Percentiles rank a stretch among this genome's conserved stretches.
These are phyloP conservation scores for Pseudomyrmex sp. DNA, from an alignment of 1,140 invertebrate genomes.

Conservation along the genomic window DNA sequence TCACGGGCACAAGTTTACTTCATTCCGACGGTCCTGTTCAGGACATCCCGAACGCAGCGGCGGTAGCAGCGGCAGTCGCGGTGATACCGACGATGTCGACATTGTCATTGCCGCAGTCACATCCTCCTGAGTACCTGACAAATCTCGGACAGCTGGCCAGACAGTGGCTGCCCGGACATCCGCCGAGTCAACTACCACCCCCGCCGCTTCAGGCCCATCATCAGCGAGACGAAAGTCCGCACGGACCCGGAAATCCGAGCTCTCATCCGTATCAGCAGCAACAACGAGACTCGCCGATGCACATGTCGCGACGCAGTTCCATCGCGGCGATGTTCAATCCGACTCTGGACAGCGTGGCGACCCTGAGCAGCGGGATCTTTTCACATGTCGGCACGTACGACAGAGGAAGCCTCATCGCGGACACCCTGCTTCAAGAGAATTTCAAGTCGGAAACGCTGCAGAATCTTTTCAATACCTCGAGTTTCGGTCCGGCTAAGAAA, in stretches of 20 bases:
- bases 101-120: slow-evolving; percentile 91
- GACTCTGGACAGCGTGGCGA: slow-evolving; percentile 73
- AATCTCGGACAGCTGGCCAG: slow-evolving; percentile 81
- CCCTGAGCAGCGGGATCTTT: slow-evolving; percentile 76
- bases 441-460: slow-evolving; percentile 82
- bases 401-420: slow-evolving; percentile 75
- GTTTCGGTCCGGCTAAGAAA: slow-evolving; percentile 71
- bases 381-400: slow-evolving; percentile 77
- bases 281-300: slow-evolving; percentile 75
- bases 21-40: slow-evolving; percentile 79
- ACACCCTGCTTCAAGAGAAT: slow-evolving; percentile 78
- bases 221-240: slow-evolving; percentile 78
- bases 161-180: slow-evolving; percentile 81
- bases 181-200: slow-evolving; percentile 74
- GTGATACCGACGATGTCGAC: slow-evolving; percentile 89
- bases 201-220: slow-evolving; percentile 61
- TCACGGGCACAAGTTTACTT: slow-evolving; percentile 76
- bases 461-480: slow-evolving; percentile 77
- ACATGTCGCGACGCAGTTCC: slow-evolving; percentile 71
- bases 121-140: slow-evolving; percentile 85
- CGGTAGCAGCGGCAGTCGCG: slow-evolving; percentile 86
- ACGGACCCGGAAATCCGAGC: slow-evolving; percentile 62
- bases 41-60: slow-evolving; percentile 79
- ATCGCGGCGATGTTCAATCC: slow-evolving; percentile 76
- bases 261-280: slow-evolving; percentile 72